Percentiles rank a stretch among this genome's conserved stretches.
These are phyloP conservation scores for Lepidurus apus DNA, from an alignment of 1,140 invertebrate species.

Conservation along the genomic window DNA sequence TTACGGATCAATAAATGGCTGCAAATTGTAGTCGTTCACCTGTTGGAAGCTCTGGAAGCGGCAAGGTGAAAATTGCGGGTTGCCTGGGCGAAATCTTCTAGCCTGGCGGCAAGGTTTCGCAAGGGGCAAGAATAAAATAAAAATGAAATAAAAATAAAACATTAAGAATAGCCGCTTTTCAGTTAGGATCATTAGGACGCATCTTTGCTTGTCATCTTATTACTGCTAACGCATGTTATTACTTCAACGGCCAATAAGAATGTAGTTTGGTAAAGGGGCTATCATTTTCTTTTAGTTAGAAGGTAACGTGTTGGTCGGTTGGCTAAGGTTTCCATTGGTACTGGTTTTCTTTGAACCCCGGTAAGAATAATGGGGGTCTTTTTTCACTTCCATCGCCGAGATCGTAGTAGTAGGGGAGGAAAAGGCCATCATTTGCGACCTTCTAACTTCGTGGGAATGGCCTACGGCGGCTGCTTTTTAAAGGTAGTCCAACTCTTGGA, in stretches of 20 bases:
- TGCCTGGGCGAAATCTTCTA: background rate
- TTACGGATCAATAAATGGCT: background rate
- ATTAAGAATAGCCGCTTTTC: background rate
- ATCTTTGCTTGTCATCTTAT: background rate
- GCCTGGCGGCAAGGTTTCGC: background rate
- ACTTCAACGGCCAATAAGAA: background rate
- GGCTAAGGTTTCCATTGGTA: background rate
- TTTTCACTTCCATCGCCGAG: background rate
- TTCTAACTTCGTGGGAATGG: conserved; percentile 18
- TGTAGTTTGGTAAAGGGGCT: background rate
- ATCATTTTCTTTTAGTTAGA: background rate
- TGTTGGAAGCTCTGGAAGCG: background rate
- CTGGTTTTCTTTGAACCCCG: background rate
- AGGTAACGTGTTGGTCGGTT: background rate
- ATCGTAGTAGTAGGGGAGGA: background rate
- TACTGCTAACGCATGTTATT: background rate
- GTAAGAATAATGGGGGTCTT: background rate
- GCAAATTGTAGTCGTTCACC: conserved; percentile 8
- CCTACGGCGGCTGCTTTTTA: background rate
- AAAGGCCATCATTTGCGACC: conserved; percentile 11
- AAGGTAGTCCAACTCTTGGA: background rate
- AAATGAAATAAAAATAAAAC: too few relatives aligned
- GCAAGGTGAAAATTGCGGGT: background rate
- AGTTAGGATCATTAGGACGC: background rate
- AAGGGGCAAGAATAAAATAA: background rate